Conservation (phyloP, 2,888 invertebrate genomes). For the Lathronympha strigana region DNA sequence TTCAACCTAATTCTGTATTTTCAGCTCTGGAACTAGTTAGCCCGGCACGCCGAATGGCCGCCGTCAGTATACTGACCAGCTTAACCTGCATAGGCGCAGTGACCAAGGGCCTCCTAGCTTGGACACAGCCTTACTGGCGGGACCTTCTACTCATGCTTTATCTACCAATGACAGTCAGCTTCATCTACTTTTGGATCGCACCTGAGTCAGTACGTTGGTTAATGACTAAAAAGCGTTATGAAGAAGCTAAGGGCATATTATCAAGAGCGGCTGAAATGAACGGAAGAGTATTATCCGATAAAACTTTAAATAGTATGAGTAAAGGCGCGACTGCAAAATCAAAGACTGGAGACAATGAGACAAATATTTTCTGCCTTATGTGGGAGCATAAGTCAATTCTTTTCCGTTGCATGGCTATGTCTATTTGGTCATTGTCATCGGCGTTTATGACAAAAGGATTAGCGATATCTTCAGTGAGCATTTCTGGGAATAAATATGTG, state of each 20-base stretch:
- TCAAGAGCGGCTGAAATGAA: slow-evolving; percentile 82
- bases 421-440: slow-evolving; percentile 87
- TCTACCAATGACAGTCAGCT: slow-evolving; percentile 83
- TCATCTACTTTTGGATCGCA: slow-evolving; percentile 85
- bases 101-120: slow-evolving; percentile 84
- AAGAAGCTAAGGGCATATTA: slow-evolving; percentile 83
- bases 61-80: slow-evolving; percentile 84
- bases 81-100: slow-evolving; percentile 87
- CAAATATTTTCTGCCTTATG: background rate
- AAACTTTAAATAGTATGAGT: slow-evolving; percentile 46
- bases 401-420: slow-evolving; percentile 77
- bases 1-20: slow-evolving; percentile 44
- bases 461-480: slow-evolving; percentile 84
- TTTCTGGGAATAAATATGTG: slow-evolving; percentile 83
- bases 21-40: slow-evolving; percentile 87
- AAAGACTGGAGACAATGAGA: background rate
- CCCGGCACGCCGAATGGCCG: slow-evolving; percentile 85
- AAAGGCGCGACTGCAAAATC: background rate
- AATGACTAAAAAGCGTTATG: slow-evolving; percentile 84
- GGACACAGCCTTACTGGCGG: slow-evolving; percentile 85
- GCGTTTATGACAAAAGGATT: slow-evolving; percentile 85
- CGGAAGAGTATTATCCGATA: slow-evolving; percentile 67
- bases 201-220: slow-evolving; percentile 88
- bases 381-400: slow-evolving; percentile 24
- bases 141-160: slow-evolving; percentile 83